A percentile compares a stretch with the other conserved stretches of the same genome.
Conservation (phyloP, 2,797 vertebrate species). For the Euphonia xanthogaster region DNA sequence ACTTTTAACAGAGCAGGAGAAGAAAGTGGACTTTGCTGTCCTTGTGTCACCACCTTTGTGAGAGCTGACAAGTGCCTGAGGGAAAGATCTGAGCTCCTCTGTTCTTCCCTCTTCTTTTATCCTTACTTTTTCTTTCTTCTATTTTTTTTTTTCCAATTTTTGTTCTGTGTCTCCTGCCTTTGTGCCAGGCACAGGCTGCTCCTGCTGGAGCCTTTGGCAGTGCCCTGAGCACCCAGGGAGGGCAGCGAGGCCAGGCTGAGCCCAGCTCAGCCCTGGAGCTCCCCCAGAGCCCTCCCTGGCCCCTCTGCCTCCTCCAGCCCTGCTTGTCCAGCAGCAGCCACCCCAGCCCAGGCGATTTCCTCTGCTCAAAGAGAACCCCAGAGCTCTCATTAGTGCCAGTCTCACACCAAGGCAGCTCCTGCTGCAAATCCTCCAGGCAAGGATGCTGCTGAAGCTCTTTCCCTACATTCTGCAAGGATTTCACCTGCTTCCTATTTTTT, state of each 20-base stretch:
- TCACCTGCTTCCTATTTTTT: neutral
- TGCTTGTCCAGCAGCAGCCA: neutral
- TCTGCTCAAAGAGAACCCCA: neutral
- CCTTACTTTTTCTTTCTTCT: neutral
- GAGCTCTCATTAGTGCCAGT: neutral
- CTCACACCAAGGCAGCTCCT: neutral
- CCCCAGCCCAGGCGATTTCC: neutral
- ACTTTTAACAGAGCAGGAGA: neutral
- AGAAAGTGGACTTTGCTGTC: neutral
- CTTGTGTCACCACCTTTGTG: neutral
- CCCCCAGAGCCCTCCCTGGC: fast-evolving
- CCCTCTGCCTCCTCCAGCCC: no score
- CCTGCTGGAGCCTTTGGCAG: neutral
- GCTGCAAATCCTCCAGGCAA: neutral
- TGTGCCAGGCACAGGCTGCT: neutral
- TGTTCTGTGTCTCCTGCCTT: neutral
- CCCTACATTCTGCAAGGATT: neutral
- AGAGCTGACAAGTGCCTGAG: neutral
- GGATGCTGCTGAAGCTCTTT: neutral
- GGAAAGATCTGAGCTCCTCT: neutral
- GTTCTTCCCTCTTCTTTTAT: neutral
- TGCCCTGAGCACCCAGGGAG: neutral
- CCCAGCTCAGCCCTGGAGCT: neutral
- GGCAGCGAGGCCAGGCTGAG: neutral
- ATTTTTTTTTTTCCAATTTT: neutral